phyloP scores from a whole-genome alignment of 2,888 invertebrate genomes.

The Galeruca laticollis region DNA sequence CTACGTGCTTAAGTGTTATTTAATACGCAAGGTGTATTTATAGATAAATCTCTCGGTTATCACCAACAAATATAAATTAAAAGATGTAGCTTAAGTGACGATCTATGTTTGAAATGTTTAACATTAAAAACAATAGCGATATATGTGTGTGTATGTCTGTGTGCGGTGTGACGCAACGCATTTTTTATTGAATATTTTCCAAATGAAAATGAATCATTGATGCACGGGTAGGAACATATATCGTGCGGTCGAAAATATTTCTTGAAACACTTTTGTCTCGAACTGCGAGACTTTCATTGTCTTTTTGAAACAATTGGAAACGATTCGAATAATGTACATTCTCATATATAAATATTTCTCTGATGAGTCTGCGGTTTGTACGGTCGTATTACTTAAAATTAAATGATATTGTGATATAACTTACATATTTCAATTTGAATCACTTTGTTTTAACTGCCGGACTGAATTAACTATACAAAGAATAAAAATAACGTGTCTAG shows the following conservation, averaged over 20 bases:
- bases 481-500: too few relatives aligned
- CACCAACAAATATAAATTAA: slow-evolving; percentile 51
- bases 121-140: slow-evolving; percentile 42
- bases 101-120: slow-evolving; percentile 53
- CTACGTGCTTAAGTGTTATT: slow-evolving; percentile 49
- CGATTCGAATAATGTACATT: not conserved
- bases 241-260: slow-evolving; percentile 12
- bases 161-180: slow-evolving; percentile 27
- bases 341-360: not conserved
- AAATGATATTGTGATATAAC: not conserved
- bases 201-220: slow-evolving; percentile 30
- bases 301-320: not conserved
- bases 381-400: not conserved
- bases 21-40: slow-evolving; percentile 50
- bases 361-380: slow-evolving; percentile 12
- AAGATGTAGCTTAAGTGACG: slow-evolving; percentile 57
- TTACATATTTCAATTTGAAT: not conserved
- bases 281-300: not conserved
- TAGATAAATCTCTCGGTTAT: slow-evolving; percentile 53
- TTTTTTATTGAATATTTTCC: slow-evolving; percentile 37
- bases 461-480: too few relatives aligned
- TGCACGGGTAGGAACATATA: too few relatives aligned
- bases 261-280: slow-evolving; percentile 12
- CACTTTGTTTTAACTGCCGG: not conserved
- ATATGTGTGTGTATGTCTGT: slow-evolving; percentile 3